Evolutionary conservation across 2,888 invertebrate genomes (phyloP).

Genomic region (Pinctada fucata): DNA sequence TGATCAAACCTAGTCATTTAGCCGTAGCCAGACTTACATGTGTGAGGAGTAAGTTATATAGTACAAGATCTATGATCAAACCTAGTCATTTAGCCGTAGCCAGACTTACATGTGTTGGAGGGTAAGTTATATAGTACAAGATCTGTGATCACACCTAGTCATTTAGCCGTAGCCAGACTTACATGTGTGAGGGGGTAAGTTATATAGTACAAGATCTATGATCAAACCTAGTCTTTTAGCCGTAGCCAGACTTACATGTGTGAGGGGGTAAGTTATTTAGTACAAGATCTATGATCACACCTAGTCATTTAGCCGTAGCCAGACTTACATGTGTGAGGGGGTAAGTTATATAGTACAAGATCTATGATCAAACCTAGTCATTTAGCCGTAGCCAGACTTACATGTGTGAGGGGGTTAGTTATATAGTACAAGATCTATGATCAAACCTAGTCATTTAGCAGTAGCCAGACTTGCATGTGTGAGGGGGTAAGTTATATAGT

Average conservation of each 20-base stretch:
- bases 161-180: conserved; percentile 91
- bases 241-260: conserved; percentile 91
- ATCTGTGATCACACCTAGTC: conserved; percentile 91
- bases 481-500: background rate
- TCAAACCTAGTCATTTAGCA: conserved; percentile 90
- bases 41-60: conserved; percentile 83
- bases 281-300: conserved; percentile 90
- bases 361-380: conserved; percentile 92
- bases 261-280: conserved; percentile 83
- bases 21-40: conserved; percentile 92
- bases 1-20: conserved; percentile 77
- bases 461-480: conserved; percentile 82
- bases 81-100: no score
- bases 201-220: conserved; percentile 89
- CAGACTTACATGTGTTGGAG: no score
- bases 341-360: conserved; percentile 79
- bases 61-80: no score
- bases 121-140: conserved; percentile 83
- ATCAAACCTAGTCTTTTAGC: conserved; percentile 91
- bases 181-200: conserved; percentile 89
- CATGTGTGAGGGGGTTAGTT: conserved; percentile 88
- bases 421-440: conserved; percentile 81
- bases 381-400: conserved; percentile 91
- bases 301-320: conserved; percentile 91
- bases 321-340: conserved; percentile 91